phyloP scores from a whole-genome alignment of 2,113 vertebrate species.

The Aspiorhynchus laticeps region DNA sequence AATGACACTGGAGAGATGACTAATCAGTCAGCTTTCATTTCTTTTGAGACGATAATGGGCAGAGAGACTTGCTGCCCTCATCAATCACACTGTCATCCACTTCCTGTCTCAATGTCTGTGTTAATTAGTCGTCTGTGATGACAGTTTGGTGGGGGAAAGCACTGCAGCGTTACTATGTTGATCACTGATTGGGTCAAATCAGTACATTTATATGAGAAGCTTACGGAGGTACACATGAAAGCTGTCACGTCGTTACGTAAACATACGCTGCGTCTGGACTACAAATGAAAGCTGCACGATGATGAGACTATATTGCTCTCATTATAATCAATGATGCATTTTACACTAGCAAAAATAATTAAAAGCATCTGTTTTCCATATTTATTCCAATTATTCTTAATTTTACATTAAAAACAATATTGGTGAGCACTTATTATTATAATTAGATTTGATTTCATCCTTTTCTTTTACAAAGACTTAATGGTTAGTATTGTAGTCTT shows the following conservation, averaged over 20 bases:
- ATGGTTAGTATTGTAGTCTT: neutral
- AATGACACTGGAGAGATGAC: neutral
- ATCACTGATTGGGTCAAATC: slow-evolving; percentile 3
- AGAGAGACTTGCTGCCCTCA: slow-evolving; percentile 7
- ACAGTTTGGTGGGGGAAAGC: neutral
- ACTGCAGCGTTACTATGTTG: neutral
- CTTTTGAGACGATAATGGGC: slow-evolving; percentile 15
- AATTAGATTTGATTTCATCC: neutral
- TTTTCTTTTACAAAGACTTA: neutral
- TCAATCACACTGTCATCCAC: slow-evolving; percentile 20
- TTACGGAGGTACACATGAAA: neutral
- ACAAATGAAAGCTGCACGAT: neutral
- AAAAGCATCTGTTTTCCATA: neutral
- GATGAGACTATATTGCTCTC: neutral
- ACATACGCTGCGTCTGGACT: neutral
- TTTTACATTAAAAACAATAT: neutral
- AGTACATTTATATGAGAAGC: neutral
- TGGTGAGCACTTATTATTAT: neutral
- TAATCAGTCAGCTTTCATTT: slow-evolving; percentile 31
- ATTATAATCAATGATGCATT: slow-evolving; percentile 12
- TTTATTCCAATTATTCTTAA: neutral
- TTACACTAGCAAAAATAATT: neutral
- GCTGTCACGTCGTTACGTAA: neutral
- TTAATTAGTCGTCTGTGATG: neutral
- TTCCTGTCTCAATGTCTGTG: slow-evolving; percentile 7